Conservation (phyloP, 2,888 invertebrate genomes). For the Pteria penguin region DNA sequence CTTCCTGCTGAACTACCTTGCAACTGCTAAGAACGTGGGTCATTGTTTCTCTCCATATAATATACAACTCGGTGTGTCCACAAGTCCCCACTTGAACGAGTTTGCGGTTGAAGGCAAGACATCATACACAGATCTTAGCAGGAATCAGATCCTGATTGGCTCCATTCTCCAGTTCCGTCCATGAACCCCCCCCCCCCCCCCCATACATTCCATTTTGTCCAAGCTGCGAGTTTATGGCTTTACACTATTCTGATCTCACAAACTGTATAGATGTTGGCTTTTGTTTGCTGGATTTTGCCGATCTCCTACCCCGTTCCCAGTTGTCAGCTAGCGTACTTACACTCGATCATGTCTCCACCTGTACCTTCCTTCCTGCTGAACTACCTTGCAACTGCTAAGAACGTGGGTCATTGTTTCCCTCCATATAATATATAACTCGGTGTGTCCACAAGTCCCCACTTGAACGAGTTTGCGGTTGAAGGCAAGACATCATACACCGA, state of each 20-base stretch:
- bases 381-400: neutral
- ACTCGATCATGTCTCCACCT: neutral
- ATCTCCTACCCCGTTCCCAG: neutral
- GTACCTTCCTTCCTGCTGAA: neutral
- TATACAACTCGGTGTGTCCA: too few relatives aligned
- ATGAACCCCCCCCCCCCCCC: too few relatives aligned
- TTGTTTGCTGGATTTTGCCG: neutral
- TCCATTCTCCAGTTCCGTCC: too few relatives aligned
- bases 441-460: neutral
- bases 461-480: neutral
- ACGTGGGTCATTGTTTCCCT: neutral
- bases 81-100: too few relatives aligned
- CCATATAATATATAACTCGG: neutral
- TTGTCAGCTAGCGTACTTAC: constrained; percentile 1
- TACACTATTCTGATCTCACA: constrained; percentile 4
- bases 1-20: too few relatives aligned
- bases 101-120: too few relatives aligned
- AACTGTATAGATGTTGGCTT: neutral
- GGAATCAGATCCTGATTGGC: too few relatives aligned
- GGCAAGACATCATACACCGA: neutral
- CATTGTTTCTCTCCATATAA: too few relatives aligned
- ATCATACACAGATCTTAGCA: too few relatives aligned
- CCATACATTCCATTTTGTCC: too few relatives aligned
- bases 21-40: too few relatives aligned
- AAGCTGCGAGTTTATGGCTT: neutral